phyloP scores from a whole-genome alignment of 2,888 invertebrate species.

The Tillus elongatus region DNA sequence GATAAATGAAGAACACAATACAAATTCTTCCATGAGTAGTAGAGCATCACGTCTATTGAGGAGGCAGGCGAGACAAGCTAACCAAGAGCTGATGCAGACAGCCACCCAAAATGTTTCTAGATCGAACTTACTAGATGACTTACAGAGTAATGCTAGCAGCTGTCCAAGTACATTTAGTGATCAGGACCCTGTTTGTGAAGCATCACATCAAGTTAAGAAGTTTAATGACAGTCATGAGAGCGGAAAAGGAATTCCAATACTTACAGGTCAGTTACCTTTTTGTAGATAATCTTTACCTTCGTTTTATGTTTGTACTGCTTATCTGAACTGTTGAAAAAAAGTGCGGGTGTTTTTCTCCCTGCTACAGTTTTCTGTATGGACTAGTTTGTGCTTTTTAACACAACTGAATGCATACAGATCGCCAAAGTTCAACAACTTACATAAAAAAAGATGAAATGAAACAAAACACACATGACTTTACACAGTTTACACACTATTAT shows the following conservation, averaged over 20 bases:
- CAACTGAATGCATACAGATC: no score
- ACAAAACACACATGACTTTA: no score
- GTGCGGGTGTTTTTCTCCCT: background rate
- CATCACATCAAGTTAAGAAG: constrained; percentile 37
- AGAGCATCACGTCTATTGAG: constrained; percentile 39
- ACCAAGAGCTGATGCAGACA: constrained; percentile 37
- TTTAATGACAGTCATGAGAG: constrained; percentile 42
- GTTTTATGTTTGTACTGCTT: no score
- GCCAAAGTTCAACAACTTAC: no score
- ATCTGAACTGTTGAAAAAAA: constrained; percentile 1
- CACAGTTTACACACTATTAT: no score
- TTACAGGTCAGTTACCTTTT: constrained; percentile 15
- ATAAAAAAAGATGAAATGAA: no score
- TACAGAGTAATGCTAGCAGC: constrained; percentile 42
- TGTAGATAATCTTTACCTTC: background rate
- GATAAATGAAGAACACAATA: constrained; percentile 22
- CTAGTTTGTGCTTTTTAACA: no score
- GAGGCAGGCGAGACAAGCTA: constrained; percentile 37
- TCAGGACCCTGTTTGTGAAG: constrained; percentile 39
- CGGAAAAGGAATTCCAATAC: constrained; percentile 28
- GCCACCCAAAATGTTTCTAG: constrained; percentile 32
- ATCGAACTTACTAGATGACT: constrained; percentile 40
- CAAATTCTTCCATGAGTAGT: constrained; percentile 28
- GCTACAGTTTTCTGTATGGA: no score
- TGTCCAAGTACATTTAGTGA: constrained; percentile 45